Evolutionary conservation across 2,888 invertebrate genomes (phyloP), one percentile per base, ranked within the genome.

Genomic region (Rhamphomyia laevipes): DNA sequence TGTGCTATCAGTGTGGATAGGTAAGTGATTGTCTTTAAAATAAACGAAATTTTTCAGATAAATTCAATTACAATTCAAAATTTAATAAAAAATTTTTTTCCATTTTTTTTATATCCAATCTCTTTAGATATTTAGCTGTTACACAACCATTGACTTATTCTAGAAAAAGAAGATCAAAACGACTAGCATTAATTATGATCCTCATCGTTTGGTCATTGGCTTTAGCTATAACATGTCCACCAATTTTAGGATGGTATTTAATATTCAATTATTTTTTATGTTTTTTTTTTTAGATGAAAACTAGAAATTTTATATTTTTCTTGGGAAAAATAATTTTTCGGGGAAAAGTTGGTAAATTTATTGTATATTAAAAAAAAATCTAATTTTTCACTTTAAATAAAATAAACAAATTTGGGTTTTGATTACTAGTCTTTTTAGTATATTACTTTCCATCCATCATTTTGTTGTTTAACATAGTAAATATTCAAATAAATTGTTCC

Each of bases 101-200:
- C 37, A n/a, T 35, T 31, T 35, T 12, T 46, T 37, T 17, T 16
- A 40, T 30, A 27, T 45, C 27, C 35, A 49, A 23, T 53, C 27
- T 42, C 56, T 50, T 4, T 55, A 74, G 86, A 58, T 96, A 95
- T 70, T 75, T 95, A 58, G 95, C 96, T 17, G 93, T 96, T 49
- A 94, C 93, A 42, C 84, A 88, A 62, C 95, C 96, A 0, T 73
- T 96, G 56, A 86, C 88, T 52, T 96, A 96, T 71, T 91, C 93
- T 40, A 81, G 88, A 58, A 80, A 90, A 61, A 76, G 93, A 60
- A 81, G 94, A 49, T 87, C 88, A 3, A 87, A 87, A 71, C 78
- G 88, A 52, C 71, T 90, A 51, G 92, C 91, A 0, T 77, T 88
- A 46, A 74, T 86, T 13, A 89, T 94, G 84, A 90, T 94, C 55